phyloP scores from a whole-genome alignment of 2,888 invertebrate species.

The Diarsia dahlii region DNA sequence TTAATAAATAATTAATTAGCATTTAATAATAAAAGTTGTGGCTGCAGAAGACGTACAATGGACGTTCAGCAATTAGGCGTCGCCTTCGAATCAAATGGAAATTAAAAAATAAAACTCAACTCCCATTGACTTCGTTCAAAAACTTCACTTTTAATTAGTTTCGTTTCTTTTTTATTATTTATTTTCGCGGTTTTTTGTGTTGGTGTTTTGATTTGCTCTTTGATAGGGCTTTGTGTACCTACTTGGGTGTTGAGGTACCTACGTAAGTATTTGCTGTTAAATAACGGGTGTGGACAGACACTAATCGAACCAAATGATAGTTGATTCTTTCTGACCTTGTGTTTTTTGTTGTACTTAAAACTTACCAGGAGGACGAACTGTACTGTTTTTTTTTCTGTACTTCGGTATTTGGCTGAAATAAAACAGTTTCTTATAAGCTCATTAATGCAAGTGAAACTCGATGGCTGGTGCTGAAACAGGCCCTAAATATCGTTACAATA shows the following conservation, averaged over 20 bases:
- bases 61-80: constrained; percentile 55
- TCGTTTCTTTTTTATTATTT: constrained; percentile 5
- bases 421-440: too few species aligned
- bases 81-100: constrained; percentile 47
- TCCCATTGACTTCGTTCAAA: constrained; percentile 35
- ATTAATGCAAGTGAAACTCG: too few species aligned
- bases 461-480: too few species aligned
- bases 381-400: too few species aligned
- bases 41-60: constrained; percentile 65
- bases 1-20: constrained; percentile 58
- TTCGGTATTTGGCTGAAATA: too few species aligned
- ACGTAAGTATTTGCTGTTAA: neutral
- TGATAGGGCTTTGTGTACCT: neutral
- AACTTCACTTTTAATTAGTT: constrained; percentile 62
- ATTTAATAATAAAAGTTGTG: constrained; percentile 65
- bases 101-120: constrained; percentile 37
- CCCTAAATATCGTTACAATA: neutral
- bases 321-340: neutral
- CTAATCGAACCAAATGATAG: neutral
- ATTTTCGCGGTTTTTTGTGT: constrained; percentile 19
- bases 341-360: neutral
- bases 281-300: neutral
- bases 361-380: neutral
- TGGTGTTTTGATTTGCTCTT: constrained; percentile 21
- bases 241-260: neutral